phyloP scores from a whole-genome alignment of 2,888 invertebrate species.

The Ferdinandea cuprea region DNA sequence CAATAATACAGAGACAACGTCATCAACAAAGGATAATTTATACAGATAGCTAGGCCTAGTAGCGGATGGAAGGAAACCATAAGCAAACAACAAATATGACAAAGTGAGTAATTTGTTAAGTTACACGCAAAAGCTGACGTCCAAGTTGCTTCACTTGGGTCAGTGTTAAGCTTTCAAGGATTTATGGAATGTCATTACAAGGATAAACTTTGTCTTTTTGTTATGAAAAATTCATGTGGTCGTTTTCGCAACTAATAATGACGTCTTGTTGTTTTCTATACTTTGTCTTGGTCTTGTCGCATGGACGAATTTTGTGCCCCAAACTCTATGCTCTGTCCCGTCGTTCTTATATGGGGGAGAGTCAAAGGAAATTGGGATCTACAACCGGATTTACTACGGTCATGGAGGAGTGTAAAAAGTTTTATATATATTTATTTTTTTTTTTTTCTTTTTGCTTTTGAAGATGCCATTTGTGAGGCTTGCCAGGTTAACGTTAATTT shows the following conservation, averaged over 20 bases:
- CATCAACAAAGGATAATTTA: slow-evolving; percentile 47
- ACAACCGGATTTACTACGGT: slow-evolving; percentile 47
- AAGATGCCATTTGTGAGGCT: background rate
- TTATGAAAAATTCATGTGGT: slow-evolving; percentile 73
- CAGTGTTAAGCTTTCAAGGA: slow-evolving; percentile 70
- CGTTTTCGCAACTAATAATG: slow-evolving; percentile 69
- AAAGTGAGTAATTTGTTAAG: slow-evolving; percentile 74
- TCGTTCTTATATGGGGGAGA: no score
- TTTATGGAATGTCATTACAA: slow-evolving; percentile 73
- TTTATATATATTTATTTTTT: background rate
- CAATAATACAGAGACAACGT: slow-evolving; percentile 1
- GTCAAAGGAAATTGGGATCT: slow-evolving; percentile 68
- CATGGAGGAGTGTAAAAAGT: background rate
- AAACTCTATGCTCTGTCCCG: slow-evolving; percentile 22
- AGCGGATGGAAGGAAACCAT: slow-evolving; percentile 33
- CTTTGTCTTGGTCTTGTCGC: background rate
- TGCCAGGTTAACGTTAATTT: background rate
- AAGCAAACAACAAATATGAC: slow-evolving; percentile 62
- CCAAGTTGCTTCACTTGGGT: slow-evolving; percentile 67
- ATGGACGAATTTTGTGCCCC: background rate
- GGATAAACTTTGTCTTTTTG: slow-evolving; percentile 72
- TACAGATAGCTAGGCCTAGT: slow-evolving; percentile 17
- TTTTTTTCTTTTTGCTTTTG: no score
- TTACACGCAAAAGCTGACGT: slow-evolving; percentile 68
- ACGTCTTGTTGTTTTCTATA: slow-evolving; percentile 35